These are phyloP conservation scores for Cremastinae sp. DNA, from an alignment of 2,888 invertebrate genomes.

Conservation along the genomic window DNA sequence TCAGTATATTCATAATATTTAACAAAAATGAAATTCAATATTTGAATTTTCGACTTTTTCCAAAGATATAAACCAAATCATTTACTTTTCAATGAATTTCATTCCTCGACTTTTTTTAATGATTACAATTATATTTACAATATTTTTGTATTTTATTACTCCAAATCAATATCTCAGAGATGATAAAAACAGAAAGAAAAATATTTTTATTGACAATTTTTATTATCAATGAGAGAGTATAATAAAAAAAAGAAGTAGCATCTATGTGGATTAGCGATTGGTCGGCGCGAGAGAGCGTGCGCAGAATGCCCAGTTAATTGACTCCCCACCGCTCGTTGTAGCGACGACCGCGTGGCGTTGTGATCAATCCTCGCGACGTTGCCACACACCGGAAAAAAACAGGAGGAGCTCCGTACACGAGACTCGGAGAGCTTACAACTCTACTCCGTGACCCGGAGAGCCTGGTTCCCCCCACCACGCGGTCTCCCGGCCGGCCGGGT, in stretches of 20 bases:
- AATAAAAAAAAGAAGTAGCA: background rate
- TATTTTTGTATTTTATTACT: too few species aligned
- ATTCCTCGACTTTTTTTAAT: too few species aligned
- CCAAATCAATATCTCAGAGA: too few species aligned
- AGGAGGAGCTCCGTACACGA: slow-evolving; percentile 34
- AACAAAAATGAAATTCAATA: too few species aligned
- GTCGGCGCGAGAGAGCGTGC: slow-evolving; percentile 61
- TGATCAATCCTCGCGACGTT: slow-evolving; percentile 77
- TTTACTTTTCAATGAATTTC: too few species aligned
- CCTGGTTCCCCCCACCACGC: slow-evolving; percentile 56
- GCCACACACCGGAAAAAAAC: slow-evolving; percentile 63
- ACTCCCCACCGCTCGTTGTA: slow-evolving; percentile 65
- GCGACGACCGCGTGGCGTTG: slow-evolving; percentile 77
- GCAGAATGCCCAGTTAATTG: slow-evolving; percentile 63
- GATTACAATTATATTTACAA: too few species aligned
- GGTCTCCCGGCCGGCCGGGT: slow-evolving; percentile 59
- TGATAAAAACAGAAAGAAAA: background rate
- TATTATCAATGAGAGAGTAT: too few species aligned
- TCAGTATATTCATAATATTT: too few species aligned
- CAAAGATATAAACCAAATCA: too few species aligned
- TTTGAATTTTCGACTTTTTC: too few species aligned
- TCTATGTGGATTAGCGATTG: slow-evolving; percentile 70
- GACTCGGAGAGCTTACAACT: slow-evolving; percentile 17
- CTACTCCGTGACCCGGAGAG: slow-evolving; percentile 60
- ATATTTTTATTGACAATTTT: too few species aligned